These are phyloP conservation scores for Tyria jacobaeae DNA, from an alignment of 2,888 invertebrate genomes.

Conservation along the genomic window DNA sequence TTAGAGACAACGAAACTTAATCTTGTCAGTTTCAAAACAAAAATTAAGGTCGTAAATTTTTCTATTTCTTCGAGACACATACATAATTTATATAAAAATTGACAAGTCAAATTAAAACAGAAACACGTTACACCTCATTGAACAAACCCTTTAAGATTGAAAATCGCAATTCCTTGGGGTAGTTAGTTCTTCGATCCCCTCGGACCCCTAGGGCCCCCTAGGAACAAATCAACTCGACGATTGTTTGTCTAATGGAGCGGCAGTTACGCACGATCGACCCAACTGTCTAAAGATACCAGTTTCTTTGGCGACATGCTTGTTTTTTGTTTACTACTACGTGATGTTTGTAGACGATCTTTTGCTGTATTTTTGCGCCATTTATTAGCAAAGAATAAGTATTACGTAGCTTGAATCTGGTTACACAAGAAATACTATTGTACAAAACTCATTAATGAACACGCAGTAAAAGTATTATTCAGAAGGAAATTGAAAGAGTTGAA, in stretches of 20 bases:
- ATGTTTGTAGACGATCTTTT: constrained; percentile 5
- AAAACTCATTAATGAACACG: background rate
- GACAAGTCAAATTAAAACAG: background rate
- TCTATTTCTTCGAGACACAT: too few relatives aligned
- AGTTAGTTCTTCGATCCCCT: too few relatives aligned
- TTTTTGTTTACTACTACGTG: constrained; percentile 18
- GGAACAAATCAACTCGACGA: constrained; percentile 27
- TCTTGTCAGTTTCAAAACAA: too few relatives aligned
- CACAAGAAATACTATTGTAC: background rate
- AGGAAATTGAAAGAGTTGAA: too few relatives aligned
- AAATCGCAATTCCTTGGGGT: background rate
- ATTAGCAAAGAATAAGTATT: background rate
- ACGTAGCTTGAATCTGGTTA: background rate
- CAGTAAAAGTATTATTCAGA: too few relatives aligned
- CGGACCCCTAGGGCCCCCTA: constrained; percentile 1
- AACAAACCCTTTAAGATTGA: background rate
- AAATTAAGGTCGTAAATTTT: too few relatives aligned
- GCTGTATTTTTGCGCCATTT: background rate
- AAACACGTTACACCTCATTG: background rate
- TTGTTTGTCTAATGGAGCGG: constrained; percentile 46
- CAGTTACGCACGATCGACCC: constrained; percentile 44
- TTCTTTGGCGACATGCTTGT: constrained; percentile 11
- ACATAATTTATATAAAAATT: too few relatives aligned
- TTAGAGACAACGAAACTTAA: too few relatives aligned
- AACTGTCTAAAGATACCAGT: constrained; percentile 24